A percentile compares a stretch with the other conserved stretches of the same genome.
These are phyloP conservation scores for Coregonus suidteri DNA, from an alignment of 2,797 vertebrate genomes.

Conservation along the genomic window DNA sequence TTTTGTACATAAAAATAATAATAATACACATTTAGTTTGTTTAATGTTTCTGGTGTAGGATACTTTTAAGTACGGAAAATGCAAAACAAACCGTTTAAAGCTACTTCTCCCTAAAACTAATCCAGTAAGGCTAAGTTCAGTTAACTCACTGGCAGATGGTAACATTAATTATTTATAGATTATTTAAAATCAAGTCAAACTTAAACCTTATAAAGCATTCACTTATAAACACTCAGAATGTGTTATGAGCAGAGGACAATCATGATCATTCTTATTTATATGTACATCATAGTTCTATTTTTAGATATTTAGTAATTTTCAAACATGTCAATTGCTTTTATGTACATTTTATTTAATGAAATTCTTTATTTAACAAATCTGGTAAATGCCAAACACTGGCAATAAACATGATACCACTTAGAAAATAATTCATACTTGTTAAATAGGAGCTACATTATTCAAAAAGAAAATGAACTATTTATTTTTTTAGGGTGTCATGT, in stretches of 20 bases:
- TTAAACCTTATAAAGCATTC: slow-evolving; percentile 43
- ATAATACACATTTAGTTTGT: slow-evolving; percentile 60
- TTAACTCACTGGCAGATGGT: slow-evolving; percentile 38
- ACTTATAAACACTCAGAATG: slow-evolving; percentile 41
- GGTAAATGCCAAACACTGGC: slow-evolving; percentile 41
- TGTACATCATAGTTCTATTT: slow-evolving; percentile 72
- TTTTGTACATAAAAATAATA: slow-evolving; percentile 69
- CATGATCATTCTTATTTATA: slow-evolving; percentile 75
- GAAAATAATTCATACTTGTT: background rate
- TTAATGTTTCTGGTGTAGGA: slow-evolving; percentile 50
- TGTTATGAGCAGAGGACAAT: slow-evolving; percentile 77
- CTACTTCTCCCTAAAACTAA: slow-evolving; percentile 74
- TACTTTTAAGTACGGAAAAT: slow-evolving; percentile 45
- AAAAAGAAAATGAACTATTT: too few species aligned
- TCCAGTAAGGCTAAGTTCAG: slow-evolving; percentile 57
- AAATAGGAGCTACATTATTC: background rate
- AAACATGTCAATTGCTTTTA: slow-evolving; percentile 55
- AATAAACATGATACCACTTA: slow-evolving; percentile 1
- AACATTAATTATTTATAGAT: slow-evolving; percentile 57
- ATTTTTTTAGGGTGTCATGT: background rate
- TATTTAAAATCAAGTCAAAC: slow-evolving; percentile 18
- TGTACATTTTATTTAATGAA: slow-evolving; percentile 64
- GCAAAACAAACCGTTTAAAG: slow-evolving; percentile 75
- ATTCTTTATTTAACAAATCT: slow-evolving; percentile 43
- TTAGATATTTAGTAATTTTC: slow-evolving; percentile 60